Evolutionary conservation across 1,140 invertebrate species (phyloP), one percentile per base, ranked within the genome.

Genomic region (Caenorhabditis brenneri): DNA sequence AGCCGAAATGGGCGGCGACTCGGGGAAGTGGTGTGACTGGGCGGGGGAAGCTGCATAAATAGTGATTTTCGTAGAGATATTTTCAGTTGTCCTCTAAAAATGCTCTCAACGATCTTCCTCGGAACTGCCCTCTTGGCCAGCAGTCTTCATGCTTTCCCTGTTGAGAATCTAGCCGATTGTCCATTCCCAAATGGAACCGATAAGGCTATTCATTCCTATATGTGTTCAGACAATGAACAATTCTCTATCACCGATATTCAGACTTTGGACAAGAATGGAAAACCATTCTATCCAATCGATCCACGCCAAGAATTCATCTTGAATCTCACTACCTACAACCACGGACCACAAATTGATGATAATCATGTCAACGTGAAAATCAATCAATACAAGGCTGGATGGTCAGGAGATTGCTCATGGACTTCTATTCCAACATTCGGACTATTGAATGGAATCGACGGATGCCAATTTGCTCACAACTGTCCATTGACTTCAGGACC

Each of bases 401-500:
- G 83, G 83, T 39, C 48, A 7, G 51, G 69, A 5, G 79, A 6
- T 22, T 86, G 85, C 39, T 15, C 27, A 29, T 86, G 85, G 85
- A 46, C 31, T 24, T 79, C 87, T 12, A 79, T 86, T 42, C 83
- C 79, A 15, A 86, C 85, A 10, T 86, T 86, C 55, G 83, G 85
- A 22, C 49, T 85, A 16, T 60, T 86, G 46, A 79, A 46, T 29
- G 82, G 46, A 36, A 55, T 86, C 51, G 85, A 86, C 33, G 85
- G 85, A 33, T 86, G 85, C 36, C n/a, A 86, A 7, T 85, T 86
- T 48, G 85, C 85, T 1, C 79, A 86, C 39, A 86, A 86, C 84
- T 86, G 85, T 33, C 85, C 85, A 24, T 46, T 86, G 33, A 81
- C 83, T 16, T 48, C 27, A 7, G 85, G 85, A 81, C 58, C 58